Evolutionary conservation across 2,113 vertebrate species (phyloP), one percentile per base, ranked within the genome.

Genomic region (Garra rufa): DNA sequence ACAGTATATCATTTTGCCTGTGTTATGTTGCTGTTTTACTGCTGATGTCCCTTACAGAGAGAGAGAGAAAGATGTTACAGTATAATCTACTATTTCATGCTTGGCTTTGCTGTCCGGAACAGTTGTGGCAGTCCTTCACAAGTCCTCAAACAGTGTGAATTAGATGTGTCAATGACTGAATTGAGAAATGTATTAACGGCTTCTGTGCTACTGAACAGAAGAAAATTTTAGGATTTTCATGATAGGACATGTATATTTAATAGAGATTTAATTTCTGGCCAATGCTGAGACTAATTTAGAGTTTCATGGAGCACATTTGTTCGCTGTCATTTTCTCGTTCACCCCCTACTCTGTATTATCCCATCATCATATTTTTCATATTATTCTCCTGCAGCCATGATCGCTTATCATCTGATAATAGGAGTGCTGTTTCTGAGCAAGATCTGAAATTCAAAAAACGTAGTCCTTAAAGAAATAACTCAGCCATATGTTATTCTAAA

Each of bases 271-370:
- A 76, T 76, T 55, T 19, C 9, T 57, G 50, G 4, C 30, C 19
- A 55, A 55, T 38, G 28, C 73, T 75, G 46, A 50, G 46, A 50
- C 3, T 10, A 19, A 75, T 75, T 57, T 55, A 2, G 17, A 5
- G 17, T 38, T 38, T 76, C 19, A 76, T 13, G 9, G 26, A 50
- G 30, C 48, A 76, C 30, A 76, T 76, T 76, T 38, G n/a, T 73
- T 71, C 21, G 9, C 21, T 44, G 15, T 9, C 50, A 17, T 76
- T 52, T 52, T 52, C 46, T 52, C 1, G 2, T 76, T n/a, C 4
- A 1, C 9, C 28, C 9, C 28, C 28, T 6, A n/a, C 50, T 21
- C 73, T 28, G 4, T 55, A 55, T 55, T 57, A 76, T 55, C 52
- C 28, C 74, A 34, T 34, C 2, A 34, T 34, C 34, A 34, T 34